phyloP scores from a whole-genome alignment of 1,140 invertebrate genomes.

The Archegozetes longisetosus region DNA sequence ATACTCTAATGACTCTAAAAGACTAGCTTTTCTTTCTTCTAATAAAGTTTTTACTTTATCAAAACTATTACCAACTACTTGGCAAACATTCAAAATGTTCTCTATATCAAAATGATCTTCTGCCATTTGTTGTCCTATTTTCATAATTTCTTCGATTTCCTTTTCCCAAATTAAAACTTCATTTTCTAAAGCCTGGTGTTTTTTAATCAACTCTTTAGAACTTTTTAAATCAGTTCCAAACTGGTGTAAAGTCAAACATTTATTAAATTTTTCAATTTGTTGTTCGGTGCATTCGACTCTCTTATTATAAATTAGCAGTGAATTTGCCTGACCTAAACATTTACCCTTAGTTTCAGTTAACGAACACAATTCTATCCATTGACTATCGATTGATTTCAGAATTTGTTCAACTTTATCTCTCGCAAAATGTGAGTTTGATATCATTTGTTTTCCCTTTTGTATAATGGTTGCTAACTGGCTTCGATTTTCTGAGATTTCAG shows the following conservation, averaged over 20 bases:
- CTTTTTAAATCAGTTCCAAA: slow-evolving; percentile 88
- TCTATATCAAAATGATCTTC: slow-evolving; percentile 83
- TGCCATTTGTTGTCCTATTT: slow-evolving; percentile 73
- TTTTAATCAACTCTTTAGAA: slow-evolving; percentile 96
- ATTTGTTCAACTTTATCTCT: slow-evolving; percentile 60
- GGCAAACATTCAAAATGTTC: slow-evolving; percentile 61
- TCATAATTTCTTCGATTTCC: slow-evolving; percentile 78
- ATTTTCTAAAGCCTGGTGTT: slow-evolving; percentile 89
- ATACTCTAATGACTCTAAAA: slow-evolving; percentile 70
- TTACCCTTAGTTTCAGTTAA: slow-evolving; percentile 95
- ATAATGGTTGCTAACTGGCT: slow-evolving; percentile 68
- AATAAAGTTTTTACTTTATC: slow-evolving; percentile 34
- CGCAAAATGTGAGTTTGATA: slow-evolving; percentile 41
- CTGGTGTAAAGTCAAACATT: slow-evolving; percentile 87
- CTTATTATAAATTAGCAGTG: slow-evolving; percentile 87
- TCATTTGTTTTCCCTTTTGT: slow-evolving; percentile 36
- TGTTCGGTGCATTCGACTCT: slow-evolving; percentile 94
- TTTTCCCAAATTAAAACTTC: slow-evolving; percentile 86
- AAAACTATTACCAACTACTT: too few relatives aligned
- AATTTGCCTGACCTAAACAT: slow-evolving; percentile 91
- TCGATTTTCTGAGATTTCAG: slow-evolving; percentile 80
- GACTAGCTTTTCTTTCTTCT: slow-evolving; percentile 44
- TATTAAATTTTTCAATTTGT: slow-evolving; percentile 95
- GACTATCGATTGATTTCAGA: slow-evolving; percentile 66
- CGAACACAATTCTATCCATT: slow-evolving; percentile 79